Evolutionary conservation across 2,888 invertebrate genomes (phyloP), one percentile per base, ranked within the genome.

Genomic region (Eupithecia subfuscata): DNA sequence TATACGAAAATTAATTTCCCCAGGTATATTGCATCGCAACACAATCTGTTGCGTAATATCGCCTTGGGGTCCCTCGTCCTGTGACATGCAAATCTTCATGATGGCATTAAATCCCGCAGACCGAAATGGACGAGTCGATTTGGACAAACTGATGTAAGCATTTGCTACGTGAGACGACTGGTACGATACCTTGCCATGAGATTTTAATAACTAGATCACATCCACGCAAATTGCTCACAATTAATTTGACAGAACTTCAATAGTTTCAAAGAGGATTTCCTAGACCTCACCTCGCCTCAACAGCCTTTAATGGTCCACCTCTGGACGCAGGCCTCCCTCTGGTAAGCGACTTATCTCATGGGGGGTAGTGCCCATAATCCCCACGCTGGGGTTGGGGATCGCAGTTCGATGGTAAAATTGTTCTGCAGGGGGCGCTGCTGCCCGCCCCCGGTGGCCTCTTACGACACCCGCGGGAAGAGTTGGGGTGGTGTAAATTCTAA

Each of bases 21-120:
- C 87, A 87, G 87, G 87, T 88, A 85, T 86, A 90, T 88, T 86
- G 85, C 79, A 80, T 76, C 79, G 84, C 86, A 87, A 88, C 84
- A 85, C 88, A 89, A 89, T 88, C 87, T 86, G 85, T 87, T 85
- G 84, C 87, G 87, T 89, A 87, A 89, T 87, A 85, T 85, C 88
- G 87, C 89, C 88, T 88, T 84, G 85, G 85, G 89, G 87, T 86
- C 82, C 82, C 84, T 81, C 84, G 84, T 87, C 90, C 93, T 94
- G 90, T 95, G 94, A 91, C 92, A 95, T 94, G 94, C 94, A 95
- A 95, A 95, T 95, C 92, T 91, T 91, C 88, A 87, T 93, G 91
- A 94, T 95, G 89, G 88, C 90, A 93, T 95, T 94, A 94, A 94
- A 93, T 92, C 91, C 88, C 84, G 88, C 88, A 90, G 88, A 89